Percentiles rank a stretch among this genome's conserved stretches.
These are phyloP conservation scores for Oreotrochilus melanogaster DNA, from an alignment of 2,113 vertebrate species.

Conservation along the genomic window DNA sequence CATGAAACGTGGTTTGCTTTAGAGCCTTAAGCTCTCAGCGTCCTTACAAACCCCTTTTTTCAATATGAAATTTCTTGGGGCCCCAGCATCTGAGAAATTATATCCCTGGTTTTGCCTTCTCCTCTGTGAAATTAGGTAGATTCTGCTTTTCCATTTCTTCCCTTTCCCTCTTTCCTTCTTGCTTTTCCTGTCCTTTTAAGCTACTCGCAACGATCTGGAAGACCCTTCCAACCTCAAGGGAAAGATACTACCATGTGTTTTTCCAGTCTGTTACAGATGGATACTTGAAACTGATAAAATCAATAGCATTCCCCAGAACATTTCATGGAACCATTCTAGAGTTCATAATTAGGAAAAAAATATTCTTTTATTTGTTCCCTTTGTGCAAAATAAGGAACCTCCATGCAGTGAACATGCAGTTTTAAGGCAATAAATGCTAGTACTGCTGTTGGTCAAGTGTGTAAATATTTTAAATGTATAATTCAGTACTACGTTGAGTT, in stretches of 20 bases:
- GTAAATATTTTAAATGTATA: conserved; percentile 77
- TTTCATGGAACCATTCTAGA: not conserved
- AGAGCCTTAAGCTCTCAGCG: not conserved
- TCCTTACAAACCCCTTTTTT: not conserved
- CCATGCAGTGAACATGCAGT: conserved; percentile 63
- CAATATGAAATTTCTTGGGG: not conserved
- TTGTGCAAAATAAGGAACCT: conserved; percentile 65
- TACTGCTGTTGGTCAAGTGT: conserved; percentile 69
- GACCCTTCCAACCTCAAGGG: not conserved
- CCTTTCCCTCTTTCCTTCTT: not conserved
- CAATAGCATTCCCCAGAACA: not conserved
- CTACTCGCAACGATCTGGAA: not conserved
- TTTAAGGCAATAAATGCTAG: conserved; percentile 74
- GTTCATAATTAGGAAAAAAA: not conserved
- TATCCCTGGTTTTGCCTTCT: not conserved
- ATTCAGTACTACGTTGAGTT: conserved; percentile 69
- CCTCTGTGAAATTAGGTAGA: not conserved
- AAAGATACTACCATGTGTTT: not conserved
- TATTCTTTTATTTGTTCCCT: conserved; percentile 7
- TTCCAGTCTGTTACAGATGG: not conserved
- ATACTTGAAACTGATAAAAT: conserved; percentile 19
- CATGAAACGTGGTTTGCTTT: not conserved
- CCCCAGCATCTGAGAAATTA: not conserved
- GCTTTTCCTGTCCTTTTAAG: not conserved
- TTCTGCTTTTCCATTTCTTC: not conserved